Conservation (phyloP, 2,113 vertebrate species). For the Sterrhoptilus dennistouni region DNA sequence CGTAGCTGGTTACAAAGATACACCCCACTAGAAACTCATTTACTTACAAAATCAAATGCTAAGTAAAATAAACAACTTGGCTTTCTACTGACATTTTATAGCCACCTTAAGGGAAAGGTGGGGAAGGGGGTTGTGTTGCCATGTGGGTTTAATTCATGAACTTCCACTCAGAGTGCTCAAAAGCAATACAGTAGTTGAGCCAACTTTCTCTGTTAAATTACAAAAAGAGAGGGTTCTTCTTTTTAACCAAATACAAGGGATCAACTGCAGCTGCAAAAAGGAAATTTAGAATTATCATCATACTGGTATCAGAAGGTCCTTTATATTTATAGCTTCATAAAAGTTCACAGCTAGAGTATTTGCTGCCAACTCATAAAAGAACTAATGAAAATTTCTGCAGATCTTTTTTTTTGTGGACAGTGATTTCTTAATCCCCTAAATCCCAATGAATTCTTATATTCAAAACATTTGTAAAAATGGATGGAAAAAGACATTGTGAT, state of each 20-base stretch:
- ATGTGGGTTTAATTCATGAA: constrained; percentile 80
- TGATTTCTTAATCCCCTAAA: constrained; percentile 75
- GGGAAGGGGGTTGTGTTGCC: constrained; percentile 61
- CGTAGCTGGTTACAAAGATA: constrained; percentile 66
- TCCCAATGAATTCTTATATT: constrained; percentile 73
- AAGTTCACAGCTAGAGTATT: constrained; percentile 76
- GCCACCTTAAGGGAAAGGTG: constrained; percentile 74
- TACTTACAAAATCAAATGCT: constrained; percentile 73
- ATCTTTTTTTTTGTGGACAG: constrained; percentile 56
- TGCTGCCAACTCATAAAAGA: constrained; percentile 79
- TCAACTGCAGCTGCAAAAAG: constrained; percentile 80
- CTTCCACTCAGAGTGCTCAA: constrained; percentile 68
- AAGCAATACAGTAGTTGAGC: constrained; percentile 74
- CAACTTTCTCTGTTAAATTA: constrained; percentile 73
- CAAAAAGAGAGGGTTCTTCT: constrained; percentile 30
- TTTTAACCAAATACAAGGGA: constrained; percentile 71
- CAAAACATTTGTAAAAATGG: constrained; percentile 59
- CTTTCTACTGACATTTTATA: constrained; percentile 76
- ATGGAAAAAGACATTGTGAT: constrained; percentile 33
- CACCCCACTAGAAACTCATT: constrained; percentile 68
- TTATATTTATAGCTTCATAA: constrained; percentile 82
- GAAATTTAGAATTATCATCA: constrained; percentile 85
- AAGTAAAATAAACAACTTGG: constrained; percentile 79
- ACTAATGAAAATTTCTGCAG: constrained; percentile 78
- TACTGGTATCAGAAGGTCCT: constrained; percentile 78